Evolutionary conservation across 2,888 invertebrate genomes (phyloP), one percentile per base, ranked within the genome.

Genomic region (Orthosia incerta): DNA sequence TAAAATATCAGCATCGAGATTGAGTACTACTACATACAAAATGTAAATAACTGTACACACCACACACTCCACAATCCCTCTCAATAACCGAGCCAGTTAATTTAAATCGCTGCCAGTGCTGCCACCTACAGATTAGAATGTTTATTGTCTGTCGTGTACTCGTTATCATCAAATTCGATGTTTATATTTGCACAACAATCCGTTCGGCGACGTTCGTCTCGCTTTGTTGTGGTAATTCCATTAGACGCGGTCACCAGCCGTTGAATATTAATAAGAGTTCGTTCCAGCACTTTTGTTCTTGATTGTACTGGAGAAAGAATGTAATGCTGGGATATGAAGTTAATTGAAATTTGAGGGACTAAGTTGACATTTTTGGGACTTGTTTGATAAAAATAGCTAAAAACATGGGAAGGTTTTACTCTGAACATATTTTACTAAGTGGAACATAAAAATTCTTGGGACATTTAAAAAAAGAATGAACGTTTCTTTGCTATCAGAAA

Each of bases 151-250:
- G 75, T 76, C 74, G 82, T 74, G 85, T 76, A 79, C 86, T 89
- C 90, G 92, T 91, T 92, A 93, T 92, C 91, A 92, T 89, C 87
- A 91, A 88, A 93, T 93, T 94, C 94, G 91, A 94, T 95, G 94
- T 94, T 93, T 94, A 92, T 93, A 95, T 95, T 95, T 94, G 93
- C 93, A 93, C 93, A 93, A 92, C 93, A 93, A 94, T 92, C 91
- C 90, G 90, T 90, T 68, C 81, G 71, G 80, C 76, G 86, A 79
- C 82, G 85, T 79, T 80, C 87, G 87, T 84, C 85, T 83, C 89
- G 92, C 95, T 95, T 95, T 95, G 95, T 95, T 93, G 95, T 94
- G 95, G 93, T 95, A 94, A 95, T 95, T 94, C 94, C 94, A 94
- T 95, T 94, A 94, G 92, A 91, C 89, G 90, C 89, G 92, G 90